phyloP scores from a whole-genome alignment of 2,888 invertebrate species.

The Dasysyrphus tricinctus region DNA sequence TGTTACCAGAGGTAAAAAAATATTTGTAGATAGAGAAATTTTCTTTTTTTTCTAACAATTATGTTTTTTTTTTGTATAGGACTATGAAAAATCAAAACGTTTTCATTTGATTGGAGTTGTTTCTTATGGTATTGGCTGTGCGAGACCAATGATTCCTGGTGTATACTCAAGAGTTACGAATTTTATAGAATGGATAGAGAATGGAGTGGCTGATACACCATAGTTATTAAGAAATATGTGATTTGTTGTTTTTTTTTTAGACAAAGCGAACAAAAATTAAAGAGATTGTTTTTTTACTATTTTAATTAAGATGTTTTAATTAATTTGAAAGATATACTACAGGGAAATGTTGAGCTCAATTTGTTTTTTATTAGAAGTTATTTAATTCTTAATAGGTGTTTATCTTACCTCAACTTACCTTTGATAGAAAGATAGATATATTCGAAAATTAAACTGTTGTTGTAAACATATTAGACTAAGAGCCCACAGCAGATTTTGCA shows the following conservation, averaged over 20 bases:
- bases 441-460: no score
- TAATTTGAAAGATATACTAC: no score
- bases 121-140: slow-evolving; percentile 88
- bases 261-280: slow-evolving; percentile 27
- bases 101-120: slow-evolving; percentile 87
- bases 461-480: no score
- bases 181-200: slow-evolving; percentile 87
- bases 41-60: neutral
- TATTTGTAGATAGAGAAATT: no score
- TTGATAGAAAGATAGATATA: no score
- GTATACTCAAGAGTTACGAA: slow-evolving; percentile 87
- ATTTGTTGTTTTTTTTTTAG: neutral
- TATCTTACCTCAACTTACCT: no score
- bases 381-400: no score
- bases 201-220: slow-evolving; percentile 80
- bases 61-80: slow-evolving; percentile 47
- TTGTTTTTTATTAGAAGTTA: no score
- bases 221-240: slow-evolving; percentile 50
- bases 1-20: slow-evolving; percentile 80
- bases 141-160: slow-evolving; percentile 86
- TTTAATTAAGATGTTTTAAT: neutral
- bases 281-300: slow-evolving; percentile 32
- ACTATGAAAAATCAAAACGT: slow-evolving; percentile 51
- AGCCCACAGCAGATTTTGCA: no score
- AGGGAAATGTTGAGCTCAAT: no score